Evolutionary conservation across 2,797 vertebrate genomes (phyloP), one percentile per base, ranked within the genome.

Genomic region (Merluccius polli): DNA sequence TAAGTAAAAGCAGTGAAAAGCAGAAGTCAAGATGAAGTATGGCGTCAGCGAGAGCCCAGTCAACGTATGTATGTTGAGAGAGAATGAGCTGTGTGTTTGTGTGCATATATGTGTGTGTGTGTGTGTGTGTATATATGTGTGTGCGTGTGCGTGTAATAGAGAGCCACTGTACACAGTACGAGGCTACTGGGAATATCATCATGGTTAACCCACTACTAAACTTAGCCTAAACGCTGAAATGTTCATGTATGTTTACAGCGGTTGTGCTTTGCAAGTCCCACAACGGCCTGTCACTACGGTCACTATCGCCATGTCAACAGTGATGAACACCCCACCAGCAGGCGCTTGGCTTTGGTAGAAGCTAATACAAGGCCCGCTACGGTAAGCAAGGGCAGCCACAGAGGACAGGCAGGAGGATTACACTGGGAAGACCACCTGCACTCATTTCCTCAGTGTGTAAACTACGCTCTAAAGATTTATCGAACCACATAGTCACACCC

Each of bases 311-410:
- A 44, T 32, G 32, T 76, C 59, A 74, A 75, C 72, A 35, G 31
- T 65, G 77, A 7, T 33, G 13, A 82, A 75, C 77, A 74, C 59
- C 72, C 38, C 73, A 24, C 70, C 33, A 33, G 69, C 71, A 59
- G 30, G 67, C 59, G 72, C 71, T 44, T 29, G 21, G 48, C 73
- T 12, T 29, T 63, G 38, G 73, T 33, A 44, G 33, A 18, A 29
- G 73, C 41, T 33, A 75, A 41, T 68, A 48, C 73, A 48, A 65
- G 0, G 0, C 31, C 32, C 18, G 76, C 48, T 35, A 24, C 11
- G 0, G 15, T 38, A 29, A 63, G 71, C 18, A 67, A 24, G 38
- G 77, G 70, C 27, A 13, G 52, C 24, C 33, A 33, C 7, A 83
- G 78, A 78, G 59, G 59, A 65, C 59, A 65, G 59, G 27, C 59